Evolutionary conservation across 2,888 invertebrate species (phyloP).

Genomic region (Crematogaster levior): DNA sequence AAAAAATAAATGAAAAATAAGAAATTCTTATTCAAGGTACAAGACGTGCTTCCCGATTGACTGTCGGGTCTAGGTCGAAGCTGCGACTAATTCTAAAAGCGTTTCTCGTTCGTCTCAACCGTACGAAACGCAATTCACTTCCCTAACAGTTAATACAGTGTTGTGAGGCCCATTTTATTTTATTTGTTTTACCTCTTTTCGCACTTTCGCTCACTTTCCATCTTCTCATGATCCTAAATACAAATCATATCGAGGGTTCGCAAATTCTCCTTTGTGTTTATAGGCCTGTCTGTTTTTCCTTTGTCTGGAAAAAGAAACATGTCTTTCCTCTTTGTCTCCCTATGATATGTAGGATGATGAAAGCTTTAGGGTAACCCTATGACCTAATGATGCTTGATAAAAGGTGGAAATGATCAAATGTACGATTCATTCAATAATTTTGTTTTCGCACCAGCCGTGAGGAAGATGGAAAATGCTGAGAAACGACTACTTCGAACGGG

Average conservation of each 20-base stretch:
- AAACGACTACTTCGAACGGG: constrained; percentile 36
- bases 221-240: constrained; percentile 13
- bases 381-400: constrained; percentile 69
- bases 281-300: constrained; percentile 61
- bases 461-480: constrained; percentile 7
- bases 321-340: constrained; percentile 55
- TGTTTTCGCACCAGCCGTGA: constrained; percentile 15
- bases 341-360: constrained; percentile 81
- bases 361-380: constrained; percentile 75
- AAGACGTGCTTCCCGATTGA: constrained; percentile 49
- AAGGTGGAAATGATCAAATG: constrained; percentile 60
- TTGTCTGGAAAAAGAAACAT: constrained; percentile 58
- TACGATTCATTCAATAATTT: constrained; percentile 35
- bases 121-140: constrained; percentile 60
- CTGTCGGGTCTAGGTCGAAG: constrained; percentile 64
- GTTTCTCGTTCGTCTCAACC: constrained; percentile 64
- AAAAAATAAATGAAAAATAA: constrained; percentile 39
- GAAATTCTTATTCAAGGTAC: constrained; percentile 42
- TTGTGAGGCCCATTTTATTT: constrained; percentile 73
- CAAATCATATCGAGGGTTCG: constrained; percentile 5
- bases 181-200: constrained; percentile 35
- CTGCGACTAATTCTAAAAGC: constrained; percentile 73
- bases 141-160: constrained; percentile 60
- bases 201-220: constrained; percentile 14
- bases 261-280: constrained; percentile 46